Evolutionary conservation across 1,140 invertebrate genomes (phyloP), one percentile per base, ranked within the genome.

Genomic region (Augochlora pura): DNA sequence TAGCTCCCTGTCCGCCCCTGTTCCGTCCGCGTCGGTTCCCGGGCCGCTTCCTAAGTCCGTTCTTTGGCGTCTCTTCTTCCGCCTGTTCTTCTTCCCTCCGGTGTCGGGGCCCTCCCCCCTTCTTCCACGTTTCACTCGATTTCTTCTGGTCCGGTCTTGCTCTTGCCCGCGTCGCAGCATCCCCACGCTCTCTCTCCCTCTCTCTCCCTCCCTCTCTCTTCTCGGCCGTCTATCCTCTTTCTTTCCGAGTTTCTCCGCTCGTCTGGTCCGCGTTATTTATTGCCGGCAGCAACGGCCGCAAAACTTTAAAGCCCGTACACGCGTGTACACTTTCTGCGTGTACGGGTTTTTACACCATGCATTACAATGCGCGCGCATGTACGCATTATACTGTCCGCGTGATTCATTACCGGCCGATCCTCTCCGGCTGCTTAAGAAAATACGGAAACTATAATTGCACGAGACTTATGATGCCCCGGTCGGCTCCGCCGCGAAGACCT

Each of bases 371-470:
- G 25, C 78, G 86, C 82, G 72, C 84, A 86, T 82, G 80, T 86
- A 85, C 84, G 82, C 83, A 91, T 91, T 91, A 91, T 90, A 88
- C 90, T 88, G 90, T 91, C 90, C 82, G 82, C 62, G 75, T 90
- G 90, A 91, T 92, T 91, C 90, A 91, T 91, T 88, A 89, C 89
- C 83, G 66, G 70, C 86, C 85, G 86, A 91, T 88, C 86, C 85
- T 88, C 64, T 63, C 39, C 85, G 84, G 78, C 82, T 83, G 84
- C 88, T 91, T 90, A 90, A 89, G 88, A 91, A 90, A 91, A 90
- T 90, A 90, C 88, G 86, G 88, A 91, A 89, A 91, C 88, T 90
- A 88, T 90, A 91, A 90, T 91, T 91, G 89, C 84, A 81, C 86
- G 88, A 89, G 87, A 90, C 89, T 91, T 90, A 90, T 88, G 90